These are phyloP conservation scores for Enteromius viviparus DNA, from an alignment of 2,797 vertebrate genomes.

Conservation along the genomic window DNA sequence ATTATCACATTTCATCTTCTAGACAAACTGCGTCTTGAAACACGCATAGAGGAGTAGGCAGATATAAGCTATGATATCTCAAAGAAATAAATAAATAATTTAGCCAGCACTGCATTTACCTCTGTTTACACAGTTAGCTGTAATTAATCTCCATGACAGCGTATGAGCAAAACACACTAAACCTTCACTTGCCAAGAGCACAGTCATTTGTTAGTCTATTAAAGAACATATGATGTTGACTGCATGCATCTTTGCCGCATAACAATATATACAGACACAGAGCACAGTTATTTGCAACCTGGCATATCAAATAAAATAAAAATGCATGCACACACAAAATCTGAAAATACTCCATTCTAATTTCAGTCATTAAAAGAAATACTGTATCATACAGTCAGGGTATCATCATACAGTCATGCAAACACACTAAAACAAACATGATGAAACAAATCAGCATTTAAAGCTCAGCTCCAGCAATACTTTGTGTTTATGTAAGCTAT, in stretches of 20 bases:
- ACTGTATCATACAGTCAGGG: not conserved
- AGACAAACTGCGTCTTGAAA: conserved; percentile 32
- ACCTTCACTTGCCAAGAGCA: conserved; percentile 35
- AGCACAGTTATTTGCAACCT: not conserved
- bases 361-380: not conserved
- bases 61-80: conserved; percentile 31
- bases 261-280: not conserved
- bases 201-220: conserved; percentile 28
- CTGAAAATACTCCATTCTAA: not conserved
- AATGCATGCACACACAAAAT: not conserved
- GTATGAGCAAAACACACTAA: conserved; percentile 26
- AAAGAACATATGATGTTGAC: conserved; percentile 6
- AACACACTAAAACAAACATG: not conserved
- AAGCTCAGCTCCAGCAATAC: not conserved
- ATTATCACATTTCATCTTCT: conserved; percentile 36
- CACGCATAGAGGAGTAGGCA: conserved; percentile 6
- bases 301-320: too few species aligned
- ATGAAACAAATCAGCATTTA: not conserved
- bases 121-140: conserved; percentile 36
- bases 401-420: not conserved
- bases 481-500: not conserved
- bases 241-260: not conserved
- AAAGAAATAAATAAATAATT: conserved; percentile 26
- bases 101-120: conserved; percentile 25
- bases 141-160: conserved; percentile 45